Base-by-base conservation (phyloP, 2,113 vertebrate species). In the Pachyramphus minor region DNA sequence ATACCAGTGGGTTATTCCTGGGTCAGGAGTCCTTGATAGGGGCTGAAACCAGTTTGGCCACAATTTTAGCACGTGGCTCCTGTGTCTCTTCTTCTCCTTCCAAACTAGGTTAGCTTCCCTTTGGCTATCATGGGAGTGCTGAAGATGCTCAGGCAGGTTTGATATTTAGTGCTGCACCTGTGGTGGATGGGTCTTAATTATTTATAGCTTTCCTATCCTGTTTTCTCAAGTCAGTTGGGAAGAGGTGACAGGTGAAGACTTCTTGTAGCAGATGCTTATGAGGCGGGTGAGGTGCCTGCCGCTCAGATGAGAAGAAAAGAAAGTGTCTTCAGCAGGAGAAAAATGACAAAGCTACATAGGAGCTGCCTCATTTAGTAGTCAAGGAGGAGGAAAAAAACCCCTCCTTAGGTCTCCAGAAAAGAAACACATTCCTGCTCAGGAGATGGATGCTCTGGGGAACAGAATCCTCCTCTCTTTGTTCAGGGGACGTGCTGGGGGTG, bases 161-260 rank as follows among this genome's bases (percentile, higher is more conserved):
- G 94, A 95, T 95, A 87, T 93, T 89, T 59, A 91, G 89, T 80
- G n/a, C 94, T 78, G 89, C 76, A 69, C 91, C 96, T 58, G 60
- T 75, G 74, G 35, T 58, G 92, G 94, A 87, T 84, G 92, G 71
- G 30, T 19, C 85, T 97, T 94, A 96, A 96, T 97, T 97, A 97
- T 97, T 97, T 96, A 97, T 94, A 94, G 77, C 77, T 90, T 84
- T 90, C 75, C 49, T 66, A 44, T 89, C 82, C 84, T 94, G 94
- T 93, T 96, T 96, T 94, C 93, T 86, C 58, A 47, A 95, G 89
- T 94, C 94, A 85, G 22, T 94, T 89, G 95, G 93, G 97, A 66
- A 95, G 92, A 93, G 91, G 95, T 95, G 96, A 92, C 97, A 96
- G 96, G 96, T 96, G 97, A 96, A 67, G 95, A 72, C 95, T 96